These are phyloP conservation scores for Amphilophus citrinellus DNA, from an alignment of 2,113 vertebrate genomes.

Conservation along the genomic window DNA sequence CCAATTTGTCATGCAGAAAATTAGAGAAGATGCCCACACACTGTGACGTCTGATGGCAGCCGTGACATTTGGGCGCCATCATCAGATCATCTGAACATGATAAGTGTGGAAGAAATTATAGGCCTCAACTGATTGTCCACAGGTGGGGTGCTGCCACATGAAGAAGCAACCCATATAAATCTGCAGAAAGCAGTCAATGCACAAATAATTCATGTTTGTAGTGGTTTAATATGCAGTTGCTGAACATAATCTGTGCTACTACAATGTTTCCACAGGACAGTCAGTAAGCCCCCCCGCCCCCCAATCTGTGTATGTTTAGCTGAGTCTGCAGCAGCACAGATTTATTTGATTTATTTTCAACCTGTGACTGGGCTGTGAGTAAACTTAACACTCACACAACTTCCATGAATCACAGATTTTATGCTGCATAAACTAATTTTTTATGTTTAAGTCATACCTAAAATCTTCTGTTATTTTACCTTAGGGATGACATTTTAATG, in stretches of 20 bases:
- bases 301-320: neutral
- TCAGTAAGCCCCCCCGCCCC: neutral
- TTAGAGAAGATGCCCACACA: slow-evolving; percentile 12
- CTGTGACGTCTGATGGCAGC: neutral
- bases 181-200: neutral
- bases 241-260: neutral
- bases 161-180: neutral
- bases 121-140: neutral
- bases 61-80: neutral
- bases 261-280: neutral
- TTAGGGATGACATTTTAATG: neutral
- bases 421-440: slow-evolving; percentile 11
- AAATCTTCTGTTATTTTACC: neutral
- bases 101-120: neutral
- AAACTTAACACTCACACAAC: slow-evolving; percentile 32
- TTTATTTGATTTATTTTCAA: slow-evolving; percentile 27
- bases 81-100: neutral
- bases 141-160: neutral
- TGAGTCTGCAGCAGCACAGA: slow-evolving; percentile 46
- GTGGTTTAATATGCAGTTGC: neutral
- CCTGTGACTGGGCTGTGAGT: slow-evolving; percentile 51
- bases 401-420: slow-evolving; percentile 38
- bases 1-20: neutral
- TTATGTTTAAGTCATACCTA: neutral
- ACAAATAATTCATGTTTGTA: slow-evolving; percentile 5